These are phyloP conservation scores for Heteromurus nitidus DNA, from an alignment of 2,888 invertebrate species.

Conservation along the genomic window DNA sequence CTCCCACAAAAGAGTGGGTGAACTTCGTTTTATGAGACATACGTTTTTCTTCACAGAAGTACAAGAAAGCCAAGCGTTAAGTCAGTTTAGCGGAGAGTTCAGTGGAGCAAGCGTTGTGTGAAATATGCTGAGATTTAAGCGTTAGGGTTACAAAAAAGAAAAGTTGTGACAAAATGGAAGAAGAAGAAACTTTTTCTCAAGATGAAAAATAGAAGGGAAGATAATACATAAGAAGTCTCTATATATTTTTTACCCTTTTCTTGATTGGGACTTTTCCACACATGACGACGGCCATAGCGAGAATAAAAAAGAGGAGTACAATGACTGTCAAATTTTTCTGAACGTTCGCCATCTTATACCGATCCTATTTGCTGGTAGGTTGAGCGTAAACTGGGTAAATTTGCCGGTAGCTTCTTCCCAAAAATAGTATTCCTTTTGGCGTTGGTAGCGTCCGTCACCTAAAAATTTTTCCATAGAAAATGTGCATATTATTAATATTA, in stretches of 20 bases:
- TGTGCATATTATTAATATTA: too few species aligned
- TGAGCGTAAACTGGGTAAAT: background rate
- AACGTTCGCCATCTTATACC: conserved; percentile 59
- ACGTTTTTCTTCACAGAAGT: too few species aligned
- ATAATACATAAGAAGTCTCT: too few species aligned
- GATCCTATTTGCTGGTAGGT: background rate
- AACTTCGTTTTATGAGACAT: too few species aligned
- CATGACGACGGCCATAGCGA: conserved; percentile 65
- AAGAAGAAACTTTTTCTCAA: background rate
- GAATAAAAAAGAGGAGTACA: conserved; percentile 63
- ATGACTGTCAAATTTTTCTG: conserved; percentile 63
- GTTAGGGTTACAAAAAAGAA: background rate
- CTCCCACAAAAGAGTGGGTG: background rate
- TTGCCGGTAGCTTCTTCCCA: too few species aligned
- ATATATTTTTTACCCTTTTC: conserved; percentile 70
- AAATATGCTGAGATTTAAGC: too few species aligned
- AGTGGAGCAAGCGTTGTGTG: too few species aligned
- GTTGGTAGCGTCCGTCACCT: too few species aligned
- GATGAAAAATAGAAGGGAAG: background rate
- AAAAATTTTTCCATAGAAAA: too few species aligned
- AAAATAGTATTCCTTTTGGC: too few species aligned
- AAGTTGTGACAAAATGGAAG: background rate
- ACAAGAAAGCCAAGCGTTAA: too few species aligned
- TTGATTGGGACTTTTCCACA: conserved; percentile 70
- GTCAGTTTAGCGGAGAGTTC: too few species aligned